phyloP scores from a whole-genome alignment of 2,888 invertebrate species.

The Cheilosia scutellata region DNA sequence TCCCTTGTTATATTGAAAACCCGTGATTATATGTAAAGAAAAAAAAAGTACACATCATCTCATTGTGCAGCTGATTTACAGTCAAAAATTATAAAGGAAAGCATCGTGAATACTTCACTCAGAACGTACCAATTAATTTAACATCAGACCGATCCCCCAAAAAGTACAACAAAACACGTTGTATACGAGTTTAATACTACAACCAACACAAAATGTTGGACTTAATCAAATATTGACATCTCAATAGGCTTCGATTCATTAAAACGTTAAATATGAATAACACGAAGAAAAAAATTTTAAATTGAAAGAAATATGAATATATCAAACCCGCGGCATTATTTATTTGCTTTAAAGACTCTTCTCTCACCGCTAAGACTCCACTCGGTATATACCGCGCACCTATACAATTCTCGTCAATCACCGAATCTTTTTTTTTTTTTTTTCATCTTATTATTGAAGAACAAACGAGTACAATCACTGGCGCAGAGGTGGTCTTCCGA shows the following conservation, averaged over 20 bases:
- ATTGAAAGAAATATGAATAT: constrained; percentile 70
- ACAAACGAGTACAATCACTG: constrained; percentile 73
- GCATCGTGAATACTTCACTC: constrained; percentile 42
- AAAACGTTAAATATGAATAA: constrained; percentile 39
- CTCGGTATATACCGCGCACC: constrained; percentile 27
- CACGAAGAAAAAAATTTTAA: constrained; percentile 1
- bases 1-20: constrained; percentile 1
- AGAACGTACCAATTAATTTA: constrained; percentile 65
- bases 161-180: neutral
- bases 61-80: constrained; percentile 62
- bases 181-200: neutral
- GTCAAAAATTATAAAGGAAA: constrained; percentile 10
- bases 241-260: constrained; percentile 74
- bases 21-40: constrained; percentile 16
- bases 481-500: constrained; percentile 70
- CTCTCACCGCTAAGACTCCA: constrained; percentile 40
- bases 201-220: constrained; percentile 41
- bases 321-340: constrained; percentile 62
- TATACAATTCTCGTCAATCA: constrained; percentile 61
- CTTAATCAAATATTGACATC: constrained; percentile 76
- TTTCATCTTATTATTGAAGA: constrained; percentile 48
- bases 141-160: constrained; percentile 49
- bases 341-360: constrained; percentile 62
- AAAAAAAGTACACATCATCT: constrained; percentile 27
- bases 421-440: constrained; percentile 33